Evolutionary conservation across 1,140 invertebrate genomes (phyloP).

Genomic region (Pinna nobilis): DNA sequence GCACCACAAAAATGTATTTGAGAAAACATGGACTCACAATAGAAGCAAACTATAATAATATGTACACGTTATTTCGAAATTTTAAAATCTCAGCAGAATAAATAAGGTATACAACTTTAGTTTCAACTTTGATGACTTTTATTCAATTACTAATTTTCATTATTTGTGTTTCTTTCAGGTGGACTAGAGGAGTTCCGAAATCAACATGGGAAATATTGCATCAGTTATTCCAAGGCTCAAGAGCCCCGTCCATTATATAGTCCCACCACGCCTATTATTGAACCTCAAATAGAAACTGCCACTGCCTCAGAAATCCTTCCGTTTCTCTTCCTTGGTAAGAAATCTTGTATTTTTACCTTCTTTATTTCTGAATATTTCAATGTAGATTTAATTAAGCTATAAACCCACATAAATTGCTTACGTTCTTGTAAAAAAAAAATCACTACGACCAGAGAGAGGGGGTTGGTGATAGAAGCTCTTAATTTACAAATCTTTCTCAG

Average conservation of each 20-base stretch:
- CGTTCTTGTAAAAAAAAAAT: too few relatives aligned
- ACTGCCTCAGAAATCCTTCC: constrained; percentile 88
- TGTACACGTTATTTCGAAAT: too few relatives aligned
- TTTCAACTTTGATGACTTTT: not conserved
- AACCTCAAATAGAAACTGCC: constrained; percentile 79
- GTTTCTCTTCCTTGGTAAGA: constrained; percentile 86
- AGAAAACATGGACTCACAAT: too few relatives aligned
- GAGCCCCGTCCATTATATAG: constrained; percentile 68
- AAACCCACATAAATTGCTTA: too few relatives aligned
- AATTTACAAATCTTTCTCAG: too few relatives aligned
- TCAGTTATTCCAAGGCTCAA: constrained; percentile 52
- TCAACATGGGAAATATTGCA: constrained; percentile 71
- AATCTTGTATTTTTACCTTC: too few relatives aligned
- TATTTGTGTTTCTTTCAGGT: constrained; percentile 67
- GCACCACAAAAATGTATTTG: too few relatives aligned
- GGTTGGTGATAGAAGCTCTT: too few relatives aligned
- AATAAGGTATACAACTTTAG: not conserved
- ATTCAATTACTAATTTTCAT: not conserved
- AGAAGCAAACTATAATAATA: too few relatives aligned
- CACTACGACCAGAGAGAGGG: too few relatives aligned
- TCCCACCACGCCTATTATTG: constrained; percentile 68
- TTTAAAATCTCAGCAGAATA: too few relatives aligned
- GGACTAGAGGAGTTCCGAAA: constrained; percentile 74
- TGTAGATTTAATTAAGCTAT: too few relatives aligned
- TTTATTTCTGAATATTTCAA: constrained; percentile 18